Conservation (phyloP, 2,797 vertebrate genomes). For the Premnoplex brunnescens region DNA sequence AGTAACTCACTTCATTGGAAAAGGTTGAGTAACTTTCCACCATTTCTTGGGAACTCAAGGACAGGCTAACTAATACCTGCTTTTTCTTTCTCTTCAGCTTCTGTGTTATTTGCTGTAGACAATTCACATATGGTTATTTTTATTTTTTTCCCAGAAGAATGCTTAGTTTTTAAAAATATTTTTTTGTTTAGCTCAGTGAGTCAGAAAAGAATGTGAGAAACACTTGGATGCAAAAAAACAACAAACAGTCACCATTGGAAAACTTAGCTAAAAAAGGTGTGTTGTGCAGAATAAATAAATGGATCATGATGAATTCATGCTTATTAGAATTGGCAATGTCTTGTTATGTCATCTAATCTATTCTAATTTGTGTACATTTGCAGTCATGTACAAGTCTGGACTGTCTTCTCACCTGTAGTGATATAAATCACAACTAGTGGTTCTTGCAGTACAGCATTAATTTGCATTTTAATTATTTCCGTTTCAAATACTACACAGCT, state of each 20-base stretch:
- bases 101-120: background rate
- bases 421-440: conserved; percentile 31
- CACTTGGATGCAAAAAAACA: background rate
- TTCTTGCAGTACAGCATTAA: conserved; percentile 6
- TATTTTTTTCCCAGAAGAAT: background rate
- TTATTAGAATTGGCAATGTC: background rate
- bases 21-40: conserved; percentile 14
- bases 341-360: conserved; percentile 1
- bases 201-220: conserved; percentile 22
- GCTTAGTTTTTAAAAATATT: background rate
- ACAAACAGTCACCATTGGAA: background rate
- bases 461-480: conserved; percentile 27
- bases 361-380: conserved; percentile 27
- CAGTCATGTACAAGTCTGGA: conserved; percentile 15
- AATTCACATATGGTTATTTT: conserved; percentile 17
- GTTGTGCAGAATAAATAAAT: background rate
- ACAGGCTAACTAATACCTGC: background rate
- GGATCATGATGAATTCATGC: background rate
- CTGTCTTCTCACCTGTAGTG: conserved; percentile 40
- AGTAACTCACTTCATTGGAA: conserved; percentile 21
- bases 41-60: background rate
- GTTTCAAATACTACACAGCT: background rate
- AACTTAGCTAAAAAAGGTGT: background rate
- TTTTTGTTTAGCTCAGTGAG: background rate
- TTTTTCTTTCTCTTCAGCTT: background rate